A percentile compares a stretch with the other conserved stretches of the same genome.
Evolutionary conservation across 2,888 invertebrate species (phyloP).

Genomic region (Caenorhabditis sp.): DNA sequence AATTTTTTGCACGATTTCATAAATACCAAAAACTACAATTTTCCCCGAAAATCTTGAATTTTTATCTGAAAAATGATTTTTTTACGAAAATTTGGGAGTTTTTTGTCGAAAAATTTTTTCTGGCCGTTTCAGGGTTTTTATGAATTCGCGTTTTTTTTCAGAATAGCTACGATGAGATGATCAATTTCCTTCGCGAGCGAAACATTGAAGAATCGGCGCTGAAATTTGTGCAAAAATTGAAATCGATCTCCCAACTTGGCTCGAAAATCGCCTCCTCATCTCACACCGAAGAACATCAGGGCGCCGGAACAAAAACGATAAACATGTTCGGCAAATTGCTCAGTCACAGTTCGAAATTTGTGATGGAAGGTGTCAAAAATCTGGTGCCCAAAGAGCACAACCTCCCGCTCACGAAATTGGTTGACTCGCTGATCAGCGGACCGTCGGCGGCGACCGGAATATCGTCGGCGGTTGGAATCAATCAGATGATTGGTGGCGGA

Average conservation of each 20-base stretch:
- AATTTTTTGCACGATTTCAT: too few species aligned
- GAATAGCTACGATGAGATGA: constrained; percentile 54
- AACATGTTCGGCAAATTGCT: constrained; percentile 98
- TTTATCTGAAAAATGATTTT: too few species aligned
- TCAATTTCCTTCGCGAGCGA: constrained; percentile 51
- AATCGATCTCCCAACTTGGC: constrained; percentile 49
- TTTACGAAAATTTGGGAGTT: too few species aligned
- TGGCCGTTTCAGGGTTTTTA: too few species aligned
- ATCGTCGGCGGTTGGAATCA: constrained; percentile 45
- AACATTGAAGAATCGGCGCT: constrained; percentile 61
- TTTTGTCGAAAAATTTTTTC: too few species aligned
- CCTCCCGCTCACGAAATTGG: constrained; percentile 70
- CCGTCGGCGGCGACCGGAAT: constrained; percentile 48
- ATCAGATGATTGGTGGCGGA: constrained; percentile 84
- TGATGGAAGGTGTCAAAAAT: constrained; percentile 90
- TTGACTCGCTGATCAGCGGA: constrained; percentile 60
- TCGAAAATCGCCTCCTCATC: constrained; percentile 24
- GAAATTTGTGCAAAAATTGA: constrained; percentile 62
- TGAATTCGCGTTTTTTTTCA: constrained; percentile 18
- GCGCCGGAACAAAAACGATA: constrained; percentile 85
- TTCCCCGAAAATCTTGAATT: too few species aligned
- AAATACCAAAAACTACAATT: too few species aligned
- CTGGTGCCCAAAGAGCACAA: constrained; percentile 92
- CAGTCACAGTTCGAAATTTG: constrained; percentile 94
- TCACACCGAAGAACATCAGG: constrained; percentile 78